Conservation (phyloP, 2,797 vertebrate genomes). For the Selene dorsalis region DNA sequence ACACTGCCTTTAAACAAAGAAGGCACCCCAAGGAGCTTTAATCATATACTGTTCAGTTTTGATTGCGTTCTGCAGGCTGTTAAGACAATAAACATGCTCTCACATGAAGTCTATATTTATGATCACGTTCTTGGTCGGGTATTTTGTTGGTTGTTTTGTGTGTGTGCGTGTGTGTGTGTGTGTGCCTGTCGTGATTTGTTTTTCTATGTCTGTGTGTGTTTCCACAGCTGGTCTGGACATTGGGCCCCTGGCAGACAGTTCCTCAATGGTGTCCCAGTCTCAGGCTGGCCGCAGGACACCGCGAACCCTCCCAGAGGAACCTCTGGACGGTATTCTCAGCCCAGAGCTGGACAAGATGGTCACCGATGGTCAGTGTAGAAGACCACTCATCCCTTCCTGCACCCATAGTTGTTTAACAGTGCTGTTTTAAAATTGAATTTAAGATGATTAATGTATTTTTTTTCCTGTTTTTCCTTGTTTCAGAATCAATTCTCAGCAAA, state of each 20-base stretch:
- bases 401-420: background rate
- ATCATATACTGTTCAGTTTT: slow-evolving; percentile 50
- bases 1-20: slow-evolving; percentile 28
- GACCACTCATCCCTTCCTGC: background rate
- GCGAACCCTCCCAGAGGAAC: slow-evolving; percentile 91
- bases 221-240: slow-evolving; percentile 91
- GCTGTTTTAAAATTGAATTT: background rate
- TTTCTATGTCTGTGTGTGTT: slow-evolving; percentile 70
- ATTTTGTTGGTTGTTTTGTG: slow-evolving; percentile 35
- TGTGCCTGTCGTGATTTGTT: slow-evolving; percentile 51
- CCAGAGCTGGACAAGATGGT: slow-evolving; percentile 99
- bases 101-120: slow-evolving; percentile 52
- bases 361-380: slow-evolving; percentile 91
- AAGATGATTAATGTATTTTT: slow-evolving; percentile 21
- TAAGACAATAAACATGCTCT: slow-evolving; percentile 56
- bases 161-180: slow-evolving; percentile 55
- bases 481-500: slow-evolving; percentile 99
- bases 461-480: slow-evolving; percentile 49
- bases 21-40: slow-evolving; percentile 48
- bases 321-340: slow-evolving; percentile 95
- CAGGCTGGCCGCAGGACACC: slow-evolving; percentile 85
- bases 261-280: slow-evolving; percentile 86
- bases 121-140: slow-evolving; percentile 33
- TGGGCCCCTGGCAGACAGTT: slow-evolving; percentile 86
- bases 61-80: slow-evolving; percentile 54